These are phyloP conservation scores for Patagioenas fasciata DNA, from an alignment of 2,113 vertebrate genomes.

Conservation along the genomic window DNA sequence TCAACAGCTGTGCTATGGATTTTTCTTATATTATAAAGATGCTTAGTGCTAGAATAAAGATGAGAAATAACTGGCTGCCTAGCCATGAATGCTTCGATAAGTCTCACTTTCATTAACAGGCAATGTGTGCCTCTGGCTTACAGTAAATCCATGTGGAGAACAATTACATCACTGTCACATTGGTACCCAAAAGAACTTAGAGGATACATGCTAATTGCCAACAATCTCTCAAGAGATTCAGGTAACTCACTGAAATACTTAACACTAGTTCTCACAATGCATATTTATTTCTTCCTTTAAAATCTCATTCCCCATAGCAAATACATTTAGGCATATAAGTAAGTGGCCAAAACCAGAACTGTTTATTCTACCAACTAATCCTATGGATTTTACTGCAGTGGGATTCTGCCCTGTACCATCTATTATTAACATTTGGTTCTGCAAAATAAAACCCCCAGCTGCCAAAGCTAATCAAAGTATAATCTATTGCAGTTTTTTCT, in stretches of 20 bases:
- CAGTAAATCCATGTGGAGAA: neutral
- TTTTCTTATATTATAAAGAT: neutral
- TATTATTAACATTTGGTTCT: neutral
- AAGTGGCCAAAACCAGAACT: neutral
- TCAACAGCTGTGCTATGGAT: neutral
- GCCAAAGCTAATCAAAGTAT: neutral
- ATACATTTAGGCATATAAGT: slow-evolving; percentile 21
- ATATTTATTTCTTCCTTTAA: slow-evolving; percentile 31
- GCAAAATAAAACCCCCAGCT: neutral
- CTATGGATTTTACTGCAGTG: neutral
- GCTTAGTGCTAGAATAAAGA: neutral
- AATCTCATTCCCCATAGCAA: slow-evolving; percentile 17
- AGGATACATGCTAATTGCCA: neutral
- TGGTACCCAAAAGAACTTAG: neutral
- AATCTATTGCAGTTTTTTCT: neutral
- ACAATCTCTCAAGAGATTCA: neutral
- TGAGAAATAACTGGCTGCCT: neutral
- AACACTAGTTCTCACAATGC: neutral
- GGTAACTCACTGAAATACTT: slow-evolving; percentile 20
- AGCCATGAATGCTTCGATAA: neutral
- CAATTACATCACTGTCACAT: neutral
- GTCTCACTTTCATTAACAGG: slow-evolving; percentile 3
- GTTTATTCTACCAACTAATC: slow-evolving; percentile 33
- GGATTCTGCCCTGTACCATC: neutral
- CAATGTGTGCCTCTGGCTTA: neutral